These are phyloP conservation scores for Hyperopisus bebe DNA, from an alignment of 2,113 vertebrate species.

Conservation along the genomic window DNA sequence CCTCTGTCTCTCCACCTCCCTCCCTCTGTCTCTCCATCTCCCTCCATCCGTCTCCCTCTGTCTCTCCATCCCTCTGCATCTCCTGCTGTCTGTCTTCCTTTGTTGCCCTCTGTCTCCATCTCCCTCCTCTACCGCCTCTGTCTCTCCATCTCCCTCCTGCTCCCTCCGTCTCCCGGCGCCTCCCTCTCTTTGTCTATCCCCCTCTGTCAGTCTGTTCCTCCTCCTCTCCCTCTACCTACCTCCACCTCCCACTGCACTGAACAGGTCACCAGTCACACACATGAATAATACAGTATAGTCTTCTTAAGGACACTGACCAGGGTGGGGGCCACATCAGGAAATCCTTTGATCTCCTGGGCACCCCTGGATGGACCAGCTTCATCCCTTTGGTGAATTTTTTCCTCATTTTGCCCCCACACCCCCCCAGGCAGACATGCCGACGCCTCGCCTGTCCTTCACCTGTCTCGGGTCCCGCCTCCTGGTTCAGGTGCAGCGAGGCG, in stretches of 20 bases:
- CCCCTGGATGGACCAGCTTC: conserved; percentile 22
- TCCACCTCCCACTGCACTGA: not conserved
- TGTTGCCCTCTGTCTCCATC: not conserved
- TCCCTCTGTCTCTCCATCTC: too few relatives aligned
- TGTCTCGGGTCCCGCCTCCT: not conserved
- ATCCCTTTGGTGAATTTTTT: conserved; percentile 35
- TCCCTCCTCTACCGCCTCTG: too few relatives aligned
- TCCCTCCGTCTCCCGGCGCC: not conserved
- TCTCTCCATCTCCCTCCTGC: not conserved
- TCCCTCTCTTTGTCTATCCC: conserved; percentile 9
- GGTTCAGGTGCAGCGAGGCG: not conserved
- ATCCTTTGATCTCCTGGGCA: conserved; percentile 34
- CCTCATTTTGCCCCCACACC: conserved; percentile 25
- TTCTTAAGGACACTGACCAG: conserved; percentile 32
- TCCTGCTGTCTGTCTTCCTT: not conserved
- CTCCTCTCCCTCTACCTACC: conserved; percentile 20
- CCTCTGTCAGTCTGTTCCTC: conserved; percentile 19
- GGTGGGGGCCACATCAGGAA: conserved; percentile 37
- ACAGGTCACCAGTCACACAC: not conserved
- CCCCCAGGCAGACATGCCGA: not conserved
- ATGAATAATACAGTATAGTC: conserved; percentile 33
- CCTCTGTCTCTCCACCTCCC: too few relatives aligned
- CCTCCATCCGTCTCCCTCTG: not conserved
- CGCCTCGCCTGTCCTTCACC: not conserved
- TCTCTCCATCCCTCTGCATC: not conserved